phyloP scores from a whole-genome alignment of 1,140 invertebrate species.

The Caenorhabditis tropicalis region DNA sequence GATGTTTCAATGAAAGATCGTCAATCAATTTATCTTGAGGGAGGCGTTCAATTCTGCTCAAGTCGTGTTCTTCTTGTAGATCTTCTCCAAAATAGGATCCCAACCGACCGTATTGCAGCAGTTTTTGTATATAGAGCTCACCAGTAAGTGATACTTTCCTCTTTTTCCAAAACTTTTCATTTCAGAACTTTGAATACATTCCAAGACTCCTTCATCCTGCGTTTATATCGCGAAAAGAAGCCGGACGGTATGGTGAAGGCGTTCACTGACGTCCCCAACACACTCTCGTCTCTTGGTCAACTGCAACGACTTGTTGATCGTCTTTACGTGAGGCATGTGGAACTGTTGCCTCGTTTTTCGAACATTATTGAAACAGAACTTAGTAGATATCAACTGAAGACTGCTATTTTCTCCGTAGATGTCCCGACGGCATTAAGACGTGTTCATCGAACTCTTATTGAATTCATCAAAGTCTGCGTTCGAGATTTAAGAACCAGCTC shows the following conservation, averaged over 20 bases:
- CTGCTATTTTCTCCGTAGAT: conserved; percentile 10
- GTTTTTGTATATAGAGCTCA: conserved; percentile 89
- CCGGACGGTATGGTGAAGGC: conserved; percentile 67
- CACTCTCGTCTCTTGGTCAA: conserved; percentile 63
- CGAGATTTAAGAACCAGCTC: conserved; percentile 64
- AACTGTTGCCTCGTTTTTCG: conserved; percentile 42
- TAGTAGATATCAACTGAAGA: neutral
- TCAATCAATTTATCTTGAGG: conserved; percentile 81
- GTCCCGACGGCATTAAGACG: conserved; percentile 46
- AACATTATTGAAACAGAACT: conserved; percentile 7
- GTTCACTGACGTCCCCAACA: conserved; percentile 63
- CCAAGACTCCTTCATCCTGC: conserved; percentile 71
- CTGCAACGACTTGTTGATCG: conserved; percentile 65
- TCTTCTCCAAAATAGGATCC: conserved; percentile 88
- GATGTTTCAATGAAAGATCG: conserved; percentile 64
- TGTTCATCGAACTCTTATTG: conserved; percentile 60
- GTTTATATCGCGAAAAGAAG: conserved; percentile 71
- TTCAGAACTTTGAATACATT: conserved; percentile 63
- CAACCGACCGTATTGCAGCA: conserved; percentile 85
- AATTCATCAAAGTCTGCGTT: conserved; percentile 67
- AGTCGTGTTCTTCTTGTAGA: conserved; percentile 95
- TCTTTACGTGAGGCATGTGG: conserved; percentile 31
- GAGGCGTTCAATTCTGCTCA: conserved; percentile 87
- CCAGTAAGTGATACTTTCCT: conserved; percentile 73
- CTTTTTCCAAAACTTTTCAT: neutral